Evolutionary conservation across 2,113 vertebrate genomes (phyloP), one percentile per base, ranked within the genome.

Genomic region (Tupaia chinensis): DNA sequence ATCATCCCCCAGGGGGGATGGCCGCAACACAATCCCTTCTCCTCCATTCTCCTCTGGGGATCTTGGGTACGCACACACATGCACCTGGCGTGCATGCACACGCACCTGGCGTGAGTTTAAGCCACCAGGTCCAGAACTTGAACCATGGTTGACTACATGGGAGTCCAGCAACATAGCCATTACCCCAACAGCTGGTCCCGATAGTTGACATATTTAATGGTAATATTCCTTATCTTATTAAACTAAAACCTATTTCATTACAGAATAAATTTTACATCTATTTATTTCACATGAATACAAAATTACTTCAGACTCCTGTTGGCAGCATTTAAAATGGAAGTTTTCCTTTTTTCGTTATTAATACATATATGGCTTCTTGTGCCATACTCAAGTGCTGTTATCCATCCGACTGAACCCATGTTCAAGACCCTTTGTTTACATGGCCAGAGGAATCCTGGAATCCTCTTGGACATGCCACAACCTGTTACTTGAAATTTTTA

Each of bases 401-500:
- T 23, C 60, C 53, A 86, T 32, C 63, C 13, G 85, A 85, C 10
- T 61, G 60, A 92, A 87, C 17, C n/a, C 74, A 81, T 90, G 25
- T 27, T 82, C 6, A 7, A 63, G 54, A 17, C 13, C 69, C 77
- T 94, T 83, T 84, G 60, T 86, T 92, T 80, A 63, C 1, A n/a
- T 20, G 83, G 70, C 32, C 27, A 69, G 63, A 34, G 91, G 44
- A 79, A 89, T 81, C 17, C 44, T 81, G 91, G 44, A 79, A 89
- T 81, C 17, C 44, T 81, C 58, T 78, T 54, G 58, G 34, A 16
- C 66, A 60, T 87, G 79, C 27, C 34, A 76, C 63, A 81, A 93
- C 9, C 58, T 96, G 63, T 66, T 85, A 84, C 56, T 81, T 74
- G 72, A 85, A 63, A 90, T 88, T 87, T 91, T 87, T 72, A 92